phyloP scores from a whole-genome alignment of 2,797 vertebrate genomes.

The Pseudochirops cupreus region DNA sequence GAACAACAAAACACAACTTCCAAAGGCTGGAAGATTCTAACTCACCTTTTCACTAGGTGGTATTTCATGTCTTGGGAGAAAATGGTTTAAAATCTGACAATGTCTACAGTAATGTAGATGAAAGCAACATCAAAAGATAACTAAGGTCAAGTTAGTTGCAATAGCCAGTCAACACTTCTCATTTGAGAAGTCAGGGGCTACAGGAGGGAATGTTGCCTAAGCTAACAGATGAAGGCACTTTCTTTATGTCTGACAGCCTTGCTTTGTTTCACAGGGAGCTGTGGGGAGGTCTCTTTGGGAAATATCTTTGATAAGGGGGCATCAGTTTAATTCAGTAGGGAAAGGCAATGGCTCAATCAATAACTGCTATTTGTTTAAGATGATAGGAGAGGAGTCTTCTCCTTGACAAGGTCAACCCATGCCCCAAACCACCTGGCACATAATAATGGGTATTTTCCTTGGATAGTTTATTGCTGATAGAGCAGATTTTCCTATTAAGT shows the following conservation, averaged over 20 bases:
- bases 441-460: not conserved
- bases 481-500: not conserved
- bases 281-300: not conserved
- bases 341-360: not conserved
- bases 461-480: not conserved
- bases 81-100: not conserved
- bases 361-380: not conserved
- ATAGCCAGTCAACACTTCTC: too few species aligned
- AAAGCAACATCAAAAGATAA: too few species aligned
- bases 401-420: not conserved
- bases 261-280: not conserved
- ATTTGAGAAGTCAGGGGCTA: too few species aligned
- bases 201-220: not conserved
- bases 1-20: not conserved
- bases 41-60: not conserved
- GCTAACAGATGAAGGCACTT: not conserved
- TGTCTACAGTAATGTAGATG: too few species aligned
- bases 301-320: not conserved
- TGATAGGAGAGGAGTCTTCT: not conserved
- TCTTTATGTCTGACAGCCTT: not conserved
- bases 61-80: not conserved
- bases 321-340: not conserved
- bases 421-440: not conserved
- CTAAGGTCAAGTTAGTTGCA: too few species aligned
- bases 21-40: not conserved